phyloP scores from a whole-genome alignment of 2,888 invertebrate species.

The Conchocele bisecta region DNA sequence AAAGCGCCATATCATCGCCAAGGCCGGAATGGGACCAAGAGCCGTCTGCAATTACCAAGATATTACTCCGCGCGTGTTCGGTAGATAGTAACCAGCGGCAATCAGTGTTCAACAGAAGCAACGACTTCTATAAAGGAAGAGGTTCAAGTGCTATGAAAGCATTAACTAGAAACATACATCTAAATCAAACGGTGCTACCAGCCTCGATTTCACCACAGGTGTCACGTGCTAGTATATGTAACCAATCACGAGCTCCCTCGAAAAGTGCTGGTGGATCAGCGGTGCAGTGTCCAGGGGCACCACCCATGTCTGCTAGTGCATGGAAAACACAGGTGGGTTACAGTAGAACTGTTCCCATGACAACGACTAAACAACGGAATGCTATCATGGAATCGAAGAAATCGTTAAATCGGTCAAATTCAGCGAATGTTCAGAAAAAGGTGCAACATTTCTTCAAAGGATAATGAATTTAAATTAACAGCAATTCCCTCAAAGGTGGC shows the following conservation, averaged over 20 bases:
- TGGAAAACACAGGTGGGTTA: slow-evolving; percentile 67
- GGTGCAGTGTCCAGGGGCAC: slow-evolving; percentile 65
- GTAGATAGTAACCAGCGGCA: slow-evolving; percentile 17
- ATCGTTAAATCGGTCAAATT: slow-evolving; percentile 52
- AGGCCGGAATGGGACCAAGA: slow-evolving; percentile 68
- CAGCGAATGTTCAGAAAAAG: slow-evolving; percentile 49
- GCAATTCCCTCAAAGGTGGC: too few relatives aligned
- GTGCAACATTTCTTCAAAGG: slow-evolving; percentile 56
- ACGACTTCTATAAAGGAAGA: not conserved
- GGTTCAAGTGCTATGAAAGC: slow-evolving; percentile 37
- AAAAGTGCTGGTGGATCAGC: slow-evolving; percentile 61
- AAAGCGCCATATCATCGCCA: slow-evolving; percentile 52
- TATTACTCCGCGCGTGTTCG: slow-evolving; percentile 63
- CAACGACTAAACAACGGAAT: slow-evolving; percentile 56
- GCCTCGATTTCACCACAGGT: not conserved
- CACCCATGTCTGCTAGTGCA: slow-evolving; percentile 64
- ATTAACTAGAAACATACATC: slow-evolving; percentile 37
- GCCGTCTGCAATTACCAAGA: slow-evolving; percentile 67
- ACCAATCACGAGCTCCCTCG: slow-evolving; percentile 10
- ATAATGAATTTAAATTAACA: too few relatives aligned
- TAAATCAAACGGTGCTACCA: slow-evolving; percentile 15
- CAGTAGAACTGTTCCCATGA: slow-evolving; percentile 51
- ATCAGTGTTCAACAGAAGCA: slow-evolving; percentile 39
- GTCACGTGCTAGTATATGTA: slow-evolving; percentile 1
- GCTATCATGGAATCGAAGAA: slow-evolving; percentile 57